Percentiles rank a stretch among this genome's conserved stretches.
Evolutionary conservation across 2,888 invertebrate genomes (phyloP).

Genomic region (Chironomus riparius): DNA sequence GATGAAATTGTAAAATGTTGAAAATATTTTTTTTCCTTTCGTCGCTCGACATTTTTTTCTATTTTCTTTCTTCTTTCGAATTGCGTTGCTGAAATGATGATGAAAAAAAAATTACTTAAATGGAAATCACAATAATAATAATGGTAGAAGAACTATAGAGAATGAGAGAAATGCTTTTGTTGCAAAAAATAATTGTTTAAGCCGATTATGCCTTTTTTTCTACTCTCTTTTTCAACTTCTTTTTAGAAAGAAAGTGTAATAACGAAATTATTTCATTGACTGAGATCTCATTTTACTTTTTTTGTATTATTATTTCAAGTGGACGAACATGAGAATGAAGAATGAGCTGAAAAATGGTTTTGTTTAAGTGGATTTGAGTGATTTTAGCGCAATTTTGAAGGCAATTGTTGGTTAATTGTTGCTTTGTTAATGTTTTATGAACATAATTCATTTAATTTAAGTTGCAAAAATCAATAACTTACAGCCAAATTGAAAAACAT

Average conservation of each 20-base stretch:
- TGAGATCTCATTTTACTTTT: neutral
- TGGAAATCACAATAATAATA: neutral
- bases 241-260: neutral
- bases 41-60: no score
- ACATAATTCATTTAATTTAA: no score
- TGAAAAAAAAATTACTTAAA: constrained; percentile 14
- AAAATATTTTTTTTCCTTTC: no score
- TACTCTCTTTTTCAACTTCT: neutral
- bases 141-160: neutral
- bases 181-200: constrained; percentile 23
- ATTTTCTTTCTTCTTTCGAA: neutral
- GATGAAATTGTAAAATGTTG: neutral
- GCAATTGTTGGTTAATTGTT: no score
- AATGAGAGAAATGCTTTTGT: constrained; percentile 6
- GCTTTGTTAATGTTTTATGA: no score
- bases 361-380: no score
- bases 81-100: neutral
- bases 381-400: no score
- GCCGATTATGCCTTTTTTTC: constrained; percentile 9
- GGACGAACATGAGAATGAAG: no score
- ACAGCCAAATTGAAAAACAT: no score
- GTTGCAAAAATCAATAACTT: no score
- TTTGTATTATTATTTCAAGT: no score
- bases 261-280: neutral
- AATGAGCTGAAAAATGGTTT: no score